Evolutionary conservation across 1,140 invertebrate species (phyloP), one percentile per base, ranked within the genome.

Genomic region (Nixonia krombeini): DNA sequence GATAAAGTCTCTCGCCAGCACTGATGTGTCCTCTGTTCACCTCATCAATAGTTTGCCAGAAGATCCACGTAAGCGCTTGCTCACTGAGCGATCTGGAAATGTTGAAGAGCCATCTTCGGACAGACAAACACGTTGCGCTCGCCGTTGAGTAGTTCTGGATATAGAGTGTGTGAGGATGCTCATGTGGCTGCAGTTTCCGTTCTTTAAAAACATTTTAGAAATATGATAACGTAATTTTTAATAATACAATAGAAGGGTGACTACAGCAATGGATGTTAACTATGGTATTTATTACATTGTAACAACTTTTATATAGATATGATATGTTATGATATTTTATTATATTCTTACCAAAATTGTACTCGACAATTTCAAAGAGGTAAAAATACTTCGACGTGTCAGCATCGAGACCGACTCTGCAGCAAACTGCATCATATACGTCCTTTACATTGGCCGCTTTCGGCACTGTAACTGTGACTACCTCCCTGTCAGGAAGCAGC

Each of bases 111-210:
- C 97, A 99, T 85, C 96, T 96, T 31, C 94, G 89, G 31, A 99
- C 87, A 44, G 92, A 90, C n/a, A 99, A 87, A 82, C 98, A 99
- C 8, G 96, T 98, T 42, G 94, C 94, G 17, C 95, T 96, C 15
- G 97, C 97, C n/a, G 97, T 99, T 61, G 94, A 97, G 78, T 99
- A 99, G 85, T 99, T 99, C 86, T 99, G 96, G 69, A 99, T 97
- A 82, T 99, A 99, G 40, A 99, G 87, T 73, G 96, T 96, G 84
- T 99, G 97, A 0, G 97, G 97, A 65, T 96, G 95, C 86, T 99
- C 98, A 77, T 93, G 91, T 1, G 94, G 90, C 71, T 95, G 93
- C 40, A 99, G 85, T 86, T 98, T 98, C 44, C 98, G 89, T 84
- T 99, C 96, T 96, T 84, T 73, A 83, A 80, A n/a, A n/a, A n/a